phyloP scores from a whole-genome alignment of 2,113 vertebrate genomes.

The Malurus melanocephalus region DNA sequence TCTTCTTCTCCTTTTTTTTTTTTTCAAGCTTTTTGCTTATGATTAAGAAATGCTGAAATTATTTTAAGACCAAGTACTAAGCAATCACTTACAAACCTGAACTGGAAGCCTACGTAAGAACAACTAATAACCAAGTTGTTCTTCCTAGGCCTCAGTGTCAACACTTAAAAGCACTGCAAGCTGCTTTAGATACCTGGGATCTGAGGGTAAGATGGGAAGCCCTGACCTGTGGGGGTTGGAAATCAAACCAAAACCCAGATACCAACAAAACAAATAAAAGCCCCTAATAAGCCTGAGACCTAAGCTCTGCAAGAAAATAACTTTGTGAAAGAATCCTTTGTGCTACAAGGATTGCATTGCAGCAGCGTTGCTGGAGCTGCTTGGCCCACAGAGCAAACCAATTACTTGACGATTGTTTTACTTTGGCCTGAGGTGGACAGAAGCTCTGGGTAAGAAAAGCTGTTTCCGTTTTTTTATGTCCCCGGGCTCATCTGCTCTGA shows the following conservation, averaged over 20 bases:
- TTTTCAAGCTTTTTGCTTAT: background rate
- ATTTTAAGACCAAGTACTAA: background rate
- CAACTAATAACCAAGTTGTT: background rate
- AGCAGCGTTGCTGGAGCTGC: background rate
- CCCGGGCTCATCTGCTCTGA: background rate
- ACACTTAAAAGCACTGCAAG: background rate
- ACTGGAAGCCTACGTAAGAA: background rate
- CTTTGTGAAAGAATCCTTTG: background rate
- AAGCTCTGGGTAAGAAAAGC: background rate
- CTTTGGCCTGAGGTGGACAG: background rate
- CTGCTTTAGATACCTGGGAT: background rate
- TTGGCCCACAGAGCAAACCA: background rate
- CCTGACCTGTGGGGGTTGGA: background rate
- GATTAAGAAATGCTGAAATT: background rate
- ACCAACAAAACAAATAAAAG: background rate
- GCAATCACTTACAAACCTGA: background rate
- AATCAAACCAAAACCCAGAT: background rate
- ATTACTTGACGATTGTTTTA: background rate
- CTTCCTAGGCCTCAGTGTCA: background rate
- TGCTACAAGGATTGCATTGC: background rate
- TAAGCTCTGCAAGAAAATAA: background rate
- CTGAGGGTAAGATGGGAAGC: background rate
- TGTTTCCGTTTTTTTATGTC: background rate
- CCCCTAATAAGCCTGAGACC: background rate
- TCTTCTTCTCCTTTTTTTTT: background rate